Conservation (phyloP, 2,888 invertebrate genomes). For the Baronia brevicornis region DNA sequence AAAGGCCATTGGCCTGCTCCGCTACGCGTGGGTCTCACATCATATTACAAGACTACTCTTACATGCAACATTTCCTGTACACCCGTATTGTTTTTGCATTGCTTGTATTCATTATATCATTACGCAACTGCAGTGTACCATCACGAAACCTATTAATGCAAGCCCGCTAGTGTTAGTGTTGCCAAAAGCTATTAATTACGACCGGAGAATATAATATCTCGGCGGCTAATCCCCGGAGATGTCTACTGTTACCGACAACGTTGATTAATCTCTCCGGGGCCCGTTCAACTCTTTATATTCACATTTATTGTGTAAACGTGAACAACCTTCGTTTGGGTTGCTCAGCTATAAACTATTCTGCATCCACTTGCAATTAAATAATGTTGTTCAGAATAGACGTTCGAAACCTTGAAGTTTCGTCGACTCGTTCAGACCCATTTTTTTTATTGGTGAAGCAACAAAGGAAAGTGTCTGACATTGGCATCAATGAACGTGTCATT, state of each 20-base stretch:
- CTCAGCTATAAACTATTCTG: conserved; percentile 49
- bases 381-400: no score
- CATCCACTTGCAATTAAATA: conserved; percentile 57
- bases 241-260: conserved; percentile 68
- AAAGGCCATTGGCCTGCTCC: conserved; percentile 59
- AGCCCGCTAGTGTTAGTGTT: conserved; percentile 57
- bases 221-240: conserved; percentile 67
- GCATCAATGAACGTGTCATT: conserved; percentile 36
- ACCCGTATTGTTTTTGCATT: conserved; percentile 47
- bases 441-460: conserved; percentile 37
- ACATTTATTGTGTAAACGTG: conserved; percentile 49
- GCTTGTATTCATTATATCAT: conserved; percentile 58
- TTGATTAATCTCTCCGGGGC: conserved; percentile 68
- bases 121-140: conserved; percentile 53
- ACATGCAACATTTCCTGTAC: conserved; percentile 47
- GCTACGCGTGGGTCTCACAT: conserved; percentile 53
- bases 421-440: conserved; percentile 32
- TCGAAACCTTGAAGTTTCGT: no score
- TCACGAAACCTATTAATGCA: conserved; percentile 56
- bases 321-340: conserved; percentile 62
- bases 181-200: conserved; percentile 74
- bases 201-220: conserved; percentile 69
- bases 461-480: conserved; percentile 39
- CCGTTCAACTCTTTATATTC: conserved; percentile 60
- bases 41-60: conserved; percentile 47